Evolutionary conservation across 2,797 vertebrate genomes (phyloP).

Genomic region (Enteromius treurensis): DNA sequence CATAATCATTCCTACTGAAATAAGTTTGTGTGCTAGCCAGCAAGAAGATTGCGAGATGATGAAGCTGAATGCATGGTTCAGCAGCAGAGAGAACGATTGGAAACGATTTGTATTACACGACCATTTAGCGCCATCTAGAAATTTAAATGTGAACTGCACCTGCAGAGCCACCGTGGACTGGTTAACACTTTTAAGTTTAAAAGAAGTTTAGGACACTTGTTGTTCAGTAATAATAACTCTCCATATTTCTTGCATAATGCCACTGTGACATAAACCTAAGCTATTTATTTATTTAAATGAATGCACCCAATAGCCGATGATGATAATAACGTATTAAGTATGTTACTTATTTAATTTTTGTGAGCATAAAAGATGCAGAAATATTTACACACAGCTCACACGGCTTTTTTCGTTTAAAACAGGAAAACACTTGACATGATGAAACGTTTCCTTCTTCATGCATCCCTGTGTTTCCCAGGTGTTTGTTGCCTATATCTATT

Average conservation of each 20-base stretch:
- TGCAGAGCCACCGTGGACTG: neutral
- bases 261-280: neutral
- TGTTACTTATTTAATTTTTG: neutral
- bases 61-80: conserved; percentile 19
- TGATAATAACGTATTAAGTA: neutral
- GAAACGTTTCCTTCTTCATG: conserved; percentile 45
- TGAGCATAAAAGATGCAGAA: neutral
- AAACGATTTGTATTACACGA: conserved; percentile 45
- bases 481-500: conserved; percentile 74
- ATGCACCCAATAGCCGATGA: neutral
- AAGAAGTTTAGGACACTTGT: neutral
- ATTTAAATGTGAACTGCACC: conserved; percentile 63
- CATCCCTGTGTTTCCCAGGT: conserved; percentile 67
- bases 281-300: neutral
- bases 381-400: conserved; percentile 15
- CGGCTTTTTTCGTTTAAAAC: neutral
- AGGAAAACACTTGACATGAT: conserved; percentile 25
- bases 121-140: conserved; percentile 79
- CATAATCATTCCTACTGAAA: neutral
- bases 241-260: neutral
- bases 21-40: neutral
- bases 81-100: neutral
- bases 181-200: neutral
- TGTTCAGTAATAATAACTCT: neutral
- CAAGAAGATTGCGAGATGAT: neutral